Conservation (phyloP, 2,113 vertebrate genomes). For the Macrotis lagotis region DNA sequence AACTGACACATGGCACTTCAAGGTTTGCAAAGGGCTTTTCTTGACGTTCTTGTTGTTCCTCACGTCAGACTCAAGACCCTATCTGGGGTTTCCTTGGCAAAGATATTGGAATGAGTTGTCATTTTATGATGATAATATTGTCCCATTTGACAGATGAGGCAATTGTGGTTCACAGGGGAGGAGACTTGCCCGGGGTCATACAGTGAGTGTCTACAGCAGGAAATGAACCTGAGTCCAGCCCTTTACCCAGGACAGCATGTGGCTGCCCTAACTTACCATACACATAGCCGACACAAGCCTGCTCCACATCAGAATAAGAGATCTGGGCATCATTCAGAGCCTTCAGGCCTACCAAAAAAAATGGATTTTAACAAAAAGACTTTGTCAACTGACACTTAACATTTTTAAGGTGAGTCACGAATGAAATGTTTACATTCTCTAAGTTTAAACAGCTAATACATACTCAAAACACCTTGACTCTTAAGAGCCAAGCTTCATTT, state of each 20-base stretch:
- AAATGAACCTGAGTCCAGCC: not conserved
- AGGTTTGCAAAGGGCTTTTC: no score
- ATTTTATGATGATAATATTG: not conserved
- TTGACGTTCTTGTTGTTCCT: no score
- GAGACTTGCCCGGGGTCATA: not conserved
- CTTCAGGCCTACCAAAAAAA: slow-evolving; percentile 86
- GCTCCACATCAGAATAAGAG: slow-evolving; percentile 91
- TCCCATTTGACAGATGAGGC: not conserved
- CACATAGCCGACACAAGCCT: slow-evolving; percentile 95
- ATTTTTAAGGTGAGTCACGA: slow-evolving; percentile 25
- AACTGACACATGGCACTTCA: not conserved
- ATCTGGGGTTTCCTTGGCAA: no score
- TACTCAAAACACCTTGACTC: not conserved
- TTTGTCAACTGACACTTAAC: not conserved
- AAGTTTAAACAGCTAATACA: not conserved
- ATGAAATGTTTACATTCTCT: not conserved
- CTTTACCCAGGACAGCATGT: no score
- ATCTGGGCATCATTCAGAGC: slow-evolving; percentile 93
- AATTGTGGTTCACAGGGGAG: not conserved
- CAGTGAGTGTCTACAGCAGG: not conserved
- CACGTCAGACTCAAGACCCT: not conserved
- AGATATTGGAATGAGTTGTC: no score
- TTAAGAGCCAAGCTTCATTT: not conserved
- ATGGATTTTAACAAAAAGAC: not conserved
- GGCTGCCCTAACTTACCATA: slow-evolving; percentile 86